Evolutionary conservation across 30 jellyfish, hydroid and myxozoan species (phyloP).

Genomic region (Clytia hemisphaerica): DNA sequence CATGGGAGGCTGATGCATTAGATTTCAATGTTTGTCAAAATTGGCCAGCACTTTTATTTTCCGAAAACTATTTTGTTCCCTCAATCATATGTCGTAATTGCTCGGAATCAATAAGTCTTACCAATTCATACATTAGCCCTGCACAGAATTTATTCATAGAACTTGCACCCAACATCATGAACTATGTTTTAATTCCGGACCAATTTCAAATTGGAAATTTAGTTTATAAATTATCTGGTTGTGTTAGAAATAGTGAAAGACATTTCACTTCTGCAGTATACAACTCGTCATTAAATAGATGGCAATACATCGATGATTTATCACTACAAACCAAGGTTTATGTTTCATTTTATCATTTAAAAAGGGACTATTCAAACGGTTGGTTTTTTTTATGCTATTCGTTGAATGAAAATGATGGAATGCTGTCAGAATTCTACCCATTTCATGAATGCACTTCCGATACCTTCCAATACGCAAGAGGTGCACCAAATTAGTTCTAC

Average conservation of each 20-base stretch:
- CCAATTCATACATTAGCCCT: not conserved
- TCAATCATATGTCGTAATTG: not conserved
- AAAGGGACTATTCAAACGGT: not conserved
- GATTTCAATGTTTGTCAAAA: not conserved
- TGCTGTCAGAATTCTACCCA: too few species aligned
- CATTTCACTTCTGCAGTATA: not conserved
- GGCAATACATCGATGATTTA: conserved; percentile 1
- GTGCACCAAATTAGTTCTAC: too few species aligned
- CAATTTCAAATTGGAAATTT: not conserved
- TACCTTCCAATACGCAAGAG: too few species aligned
- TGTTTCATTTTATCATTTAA: not conserved
- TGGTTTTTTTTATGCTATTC: conserved; percentile 9
- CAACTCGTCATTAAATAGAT: too few species aligned
- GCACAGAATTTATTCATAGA: not conserved
- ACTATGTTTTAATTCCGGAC: not conserved
- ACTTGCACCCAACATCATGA: not conserved
- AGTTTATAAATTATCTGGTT: not conserved
- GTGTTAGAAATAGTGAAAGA: not conserved
- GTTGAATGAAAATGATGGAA: too few species aligned
- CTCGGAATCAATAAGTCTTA: not conserved
- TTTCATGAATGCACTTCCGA: too few species aligned
- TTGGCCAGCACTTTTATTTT: not conserved
- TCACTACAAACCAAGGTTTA: not conserved
- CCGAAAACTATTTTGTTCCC: not conserved
- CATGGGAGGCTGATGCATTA: not conserved